These are phyloP conservation scores for Dusona sp. DNA, from an alignment of 2,888 invertebrate genomes.

Conservation along the genomic window DNA sequence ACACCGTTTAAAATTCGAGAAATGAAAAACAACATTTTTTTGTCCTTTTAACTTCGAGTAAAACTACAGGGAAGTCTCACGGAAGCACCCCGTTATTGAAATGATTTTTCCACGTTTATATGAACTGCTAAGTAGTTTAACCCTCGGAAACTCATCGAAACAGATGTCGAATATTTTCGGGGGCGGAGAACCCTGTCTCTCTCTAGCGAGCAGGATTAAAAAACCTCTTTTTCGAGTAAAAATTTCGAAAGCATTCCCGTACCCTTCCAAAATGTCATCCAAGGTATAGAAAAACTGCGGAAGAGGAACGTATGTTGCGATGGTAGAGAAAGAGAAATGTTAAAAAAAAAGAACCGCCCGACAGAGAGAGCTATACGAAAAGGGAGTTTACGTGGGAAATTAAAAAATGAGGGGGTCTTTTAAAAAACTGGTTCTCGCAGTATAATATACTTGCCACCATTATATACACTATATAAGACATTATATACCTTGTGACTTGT, in stretches of 20 bases:
- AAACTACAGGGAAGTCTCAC: slow-evolving; percentile 40
- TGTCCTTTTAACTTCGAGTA: slow-evolving; percentile 3
- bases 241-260: slow-evolving; percentile 47
- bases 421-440: slow-evolving; percentile 53
- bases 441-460: slow-evolving; percentile 39
- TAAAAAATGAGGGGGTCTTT: slow-evolving; percentile 65
- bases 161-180: slow-evolving; percentile 60
- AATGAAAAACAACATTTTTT: slow-evolving; percentile 33
- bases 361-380: slow-evolving; percentile 12
- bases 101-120: slow-evolving; percentile 60
- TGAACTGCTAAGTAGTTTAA: slow-evolving; percentile 49
- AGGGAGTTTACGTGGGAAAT: slow-evolving; percentile 65
- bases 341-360: neutral
- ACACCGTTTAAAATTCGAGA: neutral
- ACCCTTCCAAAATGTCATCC: slow-evolving; percentile 48
- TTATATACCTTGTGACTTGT: slow-evolving; percentile 62
- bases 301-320: slow-evolving; percentile 56
- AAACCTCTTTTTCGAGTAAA: slow-evolving; percentile 58
- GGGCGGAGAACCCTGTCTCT: slow-evolving; percentile 33
- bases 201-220: slow-evolving; percentile 34
- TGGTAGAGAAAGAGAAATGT: slow-evolving; percentile 14
- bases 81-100: slow-evolving; percentile 56
- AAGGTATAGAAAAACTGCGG: slow-evolving; percentile 56
- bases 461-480: slow-evolving; percentile 14
- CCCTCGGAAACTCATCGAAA: slow-evolving; percentile 43